phyloP scores from a whole-genome alignment of 1,140 invertebrate genomes.

The Plectrocnemia conspersa region DNA sequence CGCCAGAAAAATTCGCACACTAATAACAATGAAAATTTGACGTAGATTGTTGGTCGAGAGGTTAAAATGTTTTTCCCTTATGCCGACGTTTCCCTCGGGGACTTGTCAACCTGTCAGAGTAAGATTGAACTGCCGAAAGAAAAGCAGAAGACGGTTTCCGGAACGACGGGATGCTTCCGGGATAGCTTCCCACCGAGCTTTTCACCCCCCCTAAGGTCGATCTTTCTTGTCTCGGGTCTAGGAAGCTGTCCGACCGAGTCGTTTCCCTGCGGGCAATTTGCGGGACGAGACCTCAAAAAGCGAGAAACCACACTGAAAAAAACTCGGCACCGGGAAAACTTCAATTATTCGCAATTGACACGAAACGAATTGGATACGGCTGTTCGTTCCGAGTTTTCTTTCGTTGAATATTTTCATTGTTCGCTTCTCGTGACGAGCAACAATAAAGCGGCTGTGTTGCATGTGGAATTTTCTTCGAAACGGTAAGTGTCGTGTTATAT shows the following conservation, averaged over 20 bases:
- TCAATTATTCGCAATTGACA: background rate
- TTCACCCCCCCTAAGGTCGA: constrained; percentile 6
- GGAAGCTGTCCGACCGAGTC: constrained; percentile 14
- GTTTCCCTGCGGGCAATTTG: constrained; percentile 13
- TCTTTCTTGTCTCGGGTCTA: constrained; percentile 10
- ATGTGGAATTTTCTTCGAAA: too few species aligned
- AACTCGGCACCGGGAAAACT: background rate
- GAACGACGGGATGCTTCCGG: constrained; percentile 2
- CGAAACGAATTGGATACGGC: background rate
- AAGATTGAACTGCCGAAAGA: constrained; percentile 21
- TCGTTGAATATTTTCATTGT: too few species aligned
- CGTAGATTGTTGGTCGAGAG: background rate
- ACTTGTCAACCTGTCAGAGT: constrained; percentile 19
- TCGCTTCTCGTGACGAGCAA: too few species aligned
- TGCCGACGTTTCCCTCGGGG: constrained; percentile 6
- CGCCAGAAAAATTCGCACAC: too few species aligned
- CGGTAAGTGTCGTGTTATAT: too few species aligned
- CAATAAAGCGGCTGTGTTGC: too few species aligned
- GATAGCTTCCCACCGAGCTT: constrained; percentile 4
- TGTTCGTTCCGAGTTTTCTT: background rate
- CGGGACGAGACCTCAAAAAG: constrained; percentile 6
- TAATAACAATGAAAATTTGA: constrained; percentile 3
- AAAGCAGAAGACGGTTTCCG: too few species aligned
- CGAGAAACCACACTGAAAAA: background rate
- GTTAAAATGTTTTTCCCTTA: constrained; percentile 4